Evolutionary conservation across 2,113 vertebrate genomes (phyloP).

Genomic region (Hippocampus barbouri): DNA sequence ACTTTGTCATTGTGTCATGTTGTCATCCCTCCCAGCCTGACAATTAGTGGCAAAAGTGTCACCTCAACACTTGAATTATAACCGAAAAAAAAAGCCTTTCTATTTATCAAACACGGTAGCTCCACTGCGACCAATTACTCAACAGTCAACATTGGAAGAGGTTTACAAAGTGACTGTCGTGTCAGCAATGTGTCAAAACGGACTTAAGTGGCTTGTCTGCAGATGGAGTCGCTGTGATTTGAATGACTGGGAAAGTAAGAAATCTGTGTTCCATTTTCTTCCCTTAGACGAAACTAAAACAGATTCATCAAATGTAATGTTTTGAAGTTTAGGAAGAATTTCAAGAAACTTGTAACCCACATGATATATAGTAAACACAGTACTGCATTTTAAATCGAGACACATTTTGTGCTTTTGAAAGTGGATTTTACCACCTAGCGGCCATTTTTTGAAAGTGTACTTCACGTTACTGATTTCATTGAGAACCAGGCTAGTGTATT

Average conservation of each 20-base stretch:
- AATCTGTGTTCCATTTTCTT: neutral
- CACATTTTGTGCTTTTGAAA: conserved; percentile 10
- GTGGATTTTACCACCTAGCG: conserved; percentile 49
- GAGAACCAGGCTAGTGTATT: neutral
- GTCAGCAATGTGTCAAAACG: neutral
- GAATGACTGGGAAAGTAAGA: neutral
- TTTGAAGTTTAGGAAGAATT: neutral
- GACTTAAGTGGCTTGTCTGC: neutral
- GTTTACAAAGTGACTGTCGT: conserved; percentile 27
- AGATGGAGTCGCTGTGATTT: neutral
- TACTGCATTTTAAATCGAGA: neutral
- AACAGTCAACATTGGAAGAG: conserved; percentile 30
- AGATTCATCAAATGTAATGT: neutral
- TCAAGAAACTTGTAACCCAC: too few species aligned
- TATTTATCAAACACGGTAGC: conserved; percentile 26
- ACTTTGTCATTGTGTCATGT: conserved; percentile 23
- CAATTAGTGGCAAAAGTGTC: conserved; percentile 52
- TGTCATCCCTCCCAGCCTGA: neutral
- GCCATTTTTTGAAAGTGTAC: neutral
- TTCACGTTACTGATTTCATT: neutral
- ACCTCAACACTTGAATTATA: conserved; percentile 19
- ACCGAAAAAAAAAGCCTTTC: conserved; percentile 12
- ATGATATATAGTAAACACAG: neutral
- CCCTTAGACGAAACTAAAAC: neutral
- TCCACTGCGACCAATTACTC: conserved; percentile 59